Evolutionary conservation across 2,797 vertebrate species (phyloP).

Genomic region (Petrocephalus schoutedeni): DNA sequence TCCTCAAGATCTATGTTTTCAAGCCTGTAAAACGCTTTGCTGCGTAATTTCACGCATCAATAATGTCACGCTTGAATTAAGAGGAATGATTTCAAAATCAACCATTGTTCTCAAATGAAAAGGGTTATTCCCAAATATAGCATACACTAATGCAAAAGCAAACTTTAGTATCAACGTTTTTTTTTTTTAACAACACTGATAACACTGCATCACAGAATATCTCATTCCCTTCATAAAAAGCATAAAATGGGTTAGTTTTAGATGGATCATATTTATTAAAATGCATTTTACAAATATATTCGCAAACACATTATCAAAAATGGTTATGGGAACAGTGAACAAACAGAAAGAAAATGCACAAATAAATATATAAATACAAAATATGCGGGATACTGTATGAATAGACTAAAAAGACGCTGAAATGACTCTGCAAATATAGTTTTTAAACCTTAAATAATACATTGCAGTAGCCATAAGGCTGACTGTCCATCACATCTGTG

Average conservation of each 20-base stretch:
- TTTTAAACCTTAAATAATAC: slow-evolving; percentile 9
- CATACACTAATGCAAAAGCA: not conserved
- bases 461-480: not conserved
- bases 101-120: not conserved
- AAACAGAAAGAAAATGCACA: not conserved
- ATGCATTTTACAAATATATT: not conserved
- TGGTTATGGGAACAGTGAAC: not conserved
- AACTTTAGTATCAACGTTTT: not conserved
- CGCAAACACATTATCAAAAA: not conserved
- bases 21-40: not conserved
- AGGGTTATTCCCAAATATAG: not conserved
- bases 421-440: not conserved
- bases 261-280: not conserved
- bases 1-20: not conserved
- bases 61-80: not conserved
- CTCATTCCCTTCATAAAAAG: not conserved
- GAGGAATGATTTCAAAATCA: not conserved
- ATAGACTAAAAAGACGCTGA: not conserved
- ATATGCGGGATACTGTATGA: not conserved
- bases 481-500: not conserved
- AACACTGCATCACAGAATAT: not conserved
- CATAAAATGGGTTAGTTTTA: not conserved
- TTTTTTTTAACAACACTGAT: not conserved
- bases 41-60: not conserved
- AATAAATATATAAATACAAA: not conserved